Evolutionary conservation across 2,797 vertebrate genomes (phyloP).

Genomic region (Spinibarbus caldwelli): DNA sequence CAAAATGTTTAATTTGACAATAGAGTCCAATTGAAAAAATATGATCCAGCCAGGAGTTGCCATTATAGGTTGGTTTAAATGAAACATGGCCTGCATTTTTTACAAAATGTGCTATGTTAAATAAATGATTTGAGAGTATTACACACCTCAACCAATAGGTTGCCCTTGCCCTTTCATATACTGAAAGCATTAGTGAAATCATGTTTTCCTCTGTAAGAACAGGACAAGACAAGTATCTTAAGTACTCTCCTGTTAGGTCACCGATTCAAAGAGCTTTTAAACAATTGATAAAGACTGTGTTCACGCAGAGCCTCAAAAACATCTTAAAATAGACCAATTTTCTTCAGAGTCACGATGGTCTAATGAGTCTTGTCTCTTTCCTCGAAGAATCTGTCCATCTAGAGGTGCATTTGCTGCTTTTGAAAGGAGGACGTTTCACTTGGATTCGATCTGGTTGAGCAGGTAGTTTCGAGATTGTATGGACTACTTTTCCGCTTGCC

Average conservation of each 20-base stretch:
- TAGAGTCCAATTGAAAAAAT: not conserved
- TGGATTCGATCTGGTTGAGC: not conserved
- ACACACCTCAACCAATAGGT: not conserved
- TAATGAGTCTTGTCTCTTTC: conserved; percentile 26
- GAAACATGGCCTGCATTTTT: not conserved
- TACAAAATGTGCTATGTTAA: not conserved
- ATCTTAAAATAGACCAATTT: conserved; percentile 1
- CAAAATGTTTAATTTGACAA: not conserved
- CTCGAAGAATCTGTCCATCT: not conserved
- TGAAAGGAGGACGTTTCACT: conserved; percentile 8
- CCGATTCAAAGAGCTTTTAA: conserved; percentile 22
- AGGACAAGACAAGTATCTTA: not conserved
- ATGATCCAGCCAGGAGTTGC: not conserved
- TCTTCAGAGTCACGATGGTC: not conserved
- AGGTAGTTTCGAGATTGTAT: not conserved
- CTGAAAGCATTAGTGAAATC: conserved; percentile 12
- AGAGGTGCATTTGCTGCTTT: not conserved
- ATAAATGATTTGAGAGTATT: not conserved
- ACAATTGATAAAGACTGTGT: conserved; percentile 20
- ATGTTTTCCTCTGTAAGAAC: not conserved
- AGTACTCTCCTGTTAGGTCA: conserved; percentile 29
- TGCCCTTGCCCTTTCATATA: not conserved
- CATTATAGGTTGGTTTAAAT: not conserved
- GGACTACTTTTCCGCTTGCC: conserved; percentile 23
- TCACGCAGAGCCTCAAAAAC: not conserved